phyloP scores from a whole-genome alignment of 2,888 invertebrate species.

The Punctoribates punctum region DNA sequence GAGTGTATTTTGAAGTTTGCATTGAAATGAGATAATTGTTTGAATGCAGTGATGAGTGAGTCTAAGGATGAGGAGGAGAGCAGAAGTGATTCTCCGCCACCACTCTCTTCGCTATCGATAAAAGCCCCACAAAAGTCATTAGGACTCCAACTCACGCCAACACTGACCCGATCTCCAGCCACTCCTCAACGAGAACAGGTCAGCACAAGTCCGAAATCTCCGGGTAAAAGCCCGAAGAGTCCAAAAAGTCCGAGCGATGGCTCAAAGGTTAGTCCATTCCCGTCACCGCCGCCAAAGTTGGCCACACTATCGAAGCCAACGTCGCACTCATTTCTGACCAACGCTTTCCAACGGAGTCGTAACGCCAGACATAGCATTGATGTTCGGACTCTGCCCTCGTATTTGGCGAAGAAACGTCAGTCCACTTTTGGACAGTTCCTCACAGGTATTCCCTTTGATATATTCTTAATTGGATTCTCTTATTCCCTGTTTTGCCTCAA shows the following conservation, averaged over 20 bases:
- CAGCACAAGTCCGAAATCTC: background rate
- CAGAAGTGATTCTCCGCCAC: slow-evolving; percentile 25
- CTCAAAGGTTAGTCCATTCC: slow-evolving; percentile 38
- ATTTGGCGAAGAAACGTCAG: slow-evolving; percentile 43
- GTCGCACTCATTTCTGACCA: slow-evolving; percentile 34
- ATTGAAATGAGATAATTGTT: background rate
- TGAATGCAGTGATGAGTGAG: background rate
- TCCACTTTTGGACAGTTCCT: slow-evolving; percentile 41
- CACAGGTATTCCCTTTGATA: slow-evolving; percentile 24
- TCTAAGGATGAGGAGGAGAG: slow-evolving; percentile 18
- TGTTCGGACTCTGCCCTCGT: slow-evolving; percentile 42
- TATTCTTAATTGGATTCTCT: background rate
- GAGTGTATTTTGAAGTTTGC: too few relatives aligned
- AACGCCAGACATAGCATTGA: slow-evolving; percentile 43
- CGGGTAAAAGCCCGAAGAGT: slow-evolving; percentile 51
- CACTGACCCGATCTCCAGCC: slow-evolving; percentile 22
- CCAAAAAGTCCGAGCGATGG: background rate
- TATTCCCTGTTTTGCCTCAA: background rate
- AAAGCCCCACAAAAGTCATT: slow-evolving; percentile 9
- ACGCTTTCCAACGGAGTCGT: slow-evolving; percentile 36
- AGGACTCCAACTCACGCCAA: slow-evolving; percentile 8
- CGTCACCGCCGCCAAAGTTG: slow-evolving; percentile 39
- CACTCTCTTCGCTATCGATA: slow-evolving; percentile 23
- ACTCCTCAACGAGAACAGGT: background rate
- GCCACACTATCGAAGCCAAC: slow-evolving; percentile 38